Conservation (phyloP, 1,140 invertebrate species). For the Polypedilum vanderplanki region DNA sequence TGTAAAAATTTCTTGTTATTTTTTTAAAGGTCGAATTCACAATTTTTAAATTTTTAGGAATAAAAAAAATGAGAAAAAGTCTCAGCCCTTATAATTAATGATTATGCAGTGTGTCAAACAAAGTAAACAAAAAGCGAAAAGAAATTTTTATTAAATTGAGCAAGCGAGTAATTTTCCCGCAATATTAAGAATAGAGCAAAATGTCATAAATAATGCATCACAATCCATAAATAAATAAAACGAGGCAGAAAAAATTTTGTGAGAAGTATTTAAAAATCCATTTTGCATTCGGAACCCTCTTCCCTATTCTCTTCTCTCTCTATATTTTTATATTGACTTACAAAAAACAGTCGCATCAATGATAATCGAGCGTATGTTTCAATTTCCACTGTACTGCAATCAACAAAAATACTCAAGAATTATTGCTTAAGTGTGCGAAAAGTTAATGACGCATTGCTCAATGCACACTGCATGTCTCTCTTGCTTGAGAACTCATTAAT, state of each 20-base stretch:
- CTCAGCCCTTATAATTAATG: too few species aligned
- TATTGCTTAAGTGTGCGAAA: conserved; percentile 24
- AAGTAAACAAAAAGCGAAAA: too few species aligned
- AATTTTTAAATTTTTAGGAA: too few species aligned
- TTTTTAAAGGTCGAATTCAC: too few species aligned
- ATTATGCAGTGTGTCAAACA: too few species aligned
- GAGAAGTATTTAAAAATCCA: conserved; percentile 25
- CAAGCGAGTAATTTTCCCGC: not conserved
- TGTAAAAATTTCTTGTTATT: too few species aligned
- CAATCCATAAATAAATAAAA: conserved; percentile 27
- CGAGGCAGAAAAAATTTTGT: not conserved
- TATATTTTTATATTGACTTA: not conserved
- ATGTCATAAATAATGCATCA: conserved; percentile 18
- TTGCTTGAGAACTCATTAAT: not conserved
- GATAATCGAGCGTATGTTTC: conserved; percentile 9
- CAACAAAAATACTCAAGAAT: not conserved
- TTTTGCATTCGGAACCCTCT: not conserved
- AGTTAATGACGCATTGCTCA: conserved; percentile 23
- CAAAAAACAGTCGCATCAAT: not conserved
- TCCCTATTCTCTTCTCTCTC: not conserved
- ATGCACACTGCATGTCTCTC: not conserved
- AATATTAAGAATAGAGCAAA: not conserved
- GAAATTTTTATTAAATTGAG: too few species aligned
- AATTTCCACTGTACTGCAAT: conserved; percentile 15
- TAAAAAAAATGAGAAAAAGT: too few species aligned